Evolutionary conservation across 2,888 invertebrate genomes (phyloP).

Genomic region (Crioceris asparagi): DNA sequence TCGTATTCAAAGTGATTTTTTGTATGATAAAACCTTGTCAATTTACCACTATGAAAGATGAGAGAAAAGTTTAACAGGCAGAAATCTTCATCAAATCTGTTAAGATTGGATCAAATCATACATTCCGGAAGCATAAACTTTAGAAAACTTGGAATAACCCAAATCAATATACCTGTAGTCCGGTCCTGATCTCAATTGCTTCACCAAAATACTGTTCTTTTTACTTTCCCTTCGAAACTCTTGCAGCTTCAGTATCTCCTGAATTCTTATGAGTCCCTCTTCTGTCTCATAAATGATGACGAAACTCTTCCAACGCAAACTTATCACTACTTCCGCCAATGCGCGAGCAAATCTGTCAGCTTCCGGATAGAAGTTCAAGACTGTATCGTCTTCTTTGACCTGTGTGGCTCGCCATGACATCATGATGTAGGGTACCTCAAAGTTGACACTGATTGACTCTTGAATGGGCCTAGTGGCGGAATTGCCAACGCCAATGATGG

Average conservation of each 20-base stretch:
- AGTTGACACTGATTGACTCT: slow-evolving; percentile 70
- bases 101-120: no score
- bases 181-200: slow-evolving; percentile 23
- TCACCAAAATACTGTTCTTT: slow-evolving; percentile 22
- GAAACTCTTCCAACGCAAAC: slow-evolving; percentile 65
- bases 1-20: no score
- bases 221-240: slow-evolving; percentile 16
- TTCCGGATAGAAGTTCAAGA: slow-evolving; percentile 25
- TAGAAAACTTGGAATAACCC: no score
- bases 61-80: no score
- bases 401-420: slow-evolving; percentile 54
- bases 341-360: slow-evolving; percentile 50
- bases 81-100: no score
- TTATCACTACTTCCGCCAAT: slow-evolving; percentile 53
- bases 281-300: slow-evolving; percentile 69
- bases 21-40: no score
- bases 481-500: slow-evolving; percentile 68
- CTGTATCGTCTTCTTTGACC: slow-evolving; percentile 6
- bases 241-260: slow-evolving; percentile 59
- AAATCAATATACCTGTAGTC: slow-evolving; percentile 29
- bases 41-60: no score
- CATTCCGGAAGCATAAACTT: no score
- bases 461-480: slow-evolving; percentile 45
- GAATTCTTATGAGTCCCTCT: slow-evolving; percentile 63
- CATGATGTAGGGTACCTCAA: slow-evolving; percentile 79